A percentile compares a stretch with the other conserved stretches of the same genome.
Evolutionary conservation across 2,113 vertebrate genomes (phyloP).

Genomic region (Leptocoma aspasia): DNA sequence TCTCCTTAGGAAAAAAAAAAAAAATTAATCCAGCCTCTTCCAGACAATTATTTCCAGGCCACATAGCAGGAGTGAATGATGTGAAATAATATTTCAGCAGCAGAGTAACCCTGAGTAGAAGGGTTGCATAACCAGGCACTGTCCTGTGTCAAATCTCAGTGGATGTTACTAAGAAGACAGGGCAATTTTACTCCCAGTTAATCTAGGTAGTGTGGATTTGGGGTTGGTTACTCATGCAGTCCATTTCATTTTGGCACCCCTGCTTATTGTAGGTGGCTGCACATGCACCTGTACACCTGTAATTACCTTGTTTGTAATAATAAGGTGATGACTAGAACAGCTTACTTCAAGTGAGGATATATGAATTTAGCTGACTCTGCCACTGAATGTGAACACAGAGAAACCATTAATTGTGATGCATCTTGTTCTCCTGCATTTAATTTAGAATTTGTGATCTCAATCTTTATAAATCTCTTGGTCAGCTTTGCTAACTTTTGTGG

Average conservation of each 20-base stretch:
- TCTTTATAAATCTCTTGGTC: background rate
- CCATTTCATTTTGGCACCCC: background rate
- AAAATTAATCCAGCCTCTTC: background rate
- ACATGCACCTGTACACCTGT: background rate
- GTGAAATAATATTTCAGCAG: conserved; percentile 31
- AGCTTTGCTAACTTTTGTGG: background rate
- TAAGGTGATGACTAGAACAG: background rate
- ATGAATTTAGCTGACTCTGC: background rate
- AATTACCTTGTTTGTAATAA: background rate
- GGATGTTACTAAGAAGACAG: background rate
- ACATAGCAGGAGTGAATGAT: conserved; percentile 39
- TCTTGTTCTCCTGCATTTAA: background rate
- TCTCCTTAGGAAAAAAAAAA: background rate
- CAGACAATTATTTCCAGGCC: conserved; percentile 55
- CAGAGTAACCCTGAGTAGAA: conserved; percentile 1
- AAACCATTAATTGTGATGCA: background rate
- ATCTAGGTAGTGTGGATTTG: background rate
- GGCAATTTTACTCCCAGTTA: background rate
- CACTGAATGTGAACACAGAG: background rate
- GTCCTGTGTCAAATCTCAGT: background rate
- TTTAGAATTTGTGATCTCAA: background rate
- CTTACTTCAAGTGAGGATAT: background rate
- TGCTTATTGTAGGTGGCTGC: background rate
- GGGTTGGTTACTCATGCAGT: background rate
- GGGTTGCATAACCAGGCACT: conserved; percentile 27